These are phyloP conservation scores for Aldabrachelys gigantea DNA, from an alignment of 2,113 vertebrate genomes.

Conservation along the genomic window DNA sequence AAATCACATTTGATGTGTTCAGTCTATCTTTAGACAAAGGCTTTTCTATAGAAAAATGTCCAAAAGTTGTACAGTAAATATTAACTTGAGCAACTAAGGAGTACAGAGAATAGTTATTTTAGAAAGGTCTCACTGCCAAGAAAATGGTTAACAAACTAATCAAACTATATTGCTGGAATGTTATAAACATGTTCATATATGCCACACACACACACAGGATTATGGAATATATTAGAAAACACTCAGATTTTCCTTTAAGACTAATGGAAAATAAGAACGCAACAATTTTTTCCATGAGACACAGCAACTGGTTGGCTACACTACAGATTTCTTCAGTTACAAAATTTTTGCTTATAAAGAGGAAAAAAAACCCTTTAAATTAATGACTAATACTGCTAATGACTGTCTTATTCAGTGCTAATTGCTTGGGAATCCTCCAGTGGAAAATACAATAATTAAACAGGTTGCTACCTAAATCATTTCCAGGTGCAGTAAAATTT, in stretches of 20 bases:
- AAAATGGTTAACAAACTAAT: background rate
- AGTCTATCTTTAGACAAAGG: background rate
- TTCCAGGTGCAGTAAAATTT: slow-evolving; percentile 13
- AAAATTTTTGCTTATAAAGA: background rate
- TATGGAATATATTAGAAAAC: background rate
- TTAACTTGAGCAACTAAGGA: background rate
- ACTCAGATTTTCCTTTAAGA: background rate
- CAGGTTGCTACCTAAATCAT: background rate
- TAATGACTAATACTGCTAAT: background rate
- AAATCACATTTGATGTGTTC: background rate
- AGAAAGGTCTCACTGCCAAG: background rate
- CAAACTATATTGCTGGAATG: background rate
- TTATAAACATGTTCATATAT: background rate
- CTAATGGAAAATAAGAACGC: background rate
- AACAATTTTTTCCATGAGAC: background rate
- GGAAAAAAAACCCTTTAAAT: background rate
- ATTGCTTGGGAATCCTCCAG: slow-evolving; percentile 12
- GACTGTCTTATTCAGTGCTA: background rate
- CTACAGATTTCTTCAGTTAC: background rate
- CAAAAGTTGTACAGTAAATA: background rate
- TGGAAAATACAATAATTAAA: background rate
- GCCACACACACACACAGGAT: background rate
- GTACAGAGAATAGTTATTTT: background rate
- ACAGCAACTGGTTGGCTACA: background rate
- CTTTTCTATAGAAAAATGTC: background rate